A percentile compares a stretch with the other conserved stretches of the same genome.
Conservation (phyloP, 2,797 vertebrate genomes). For the Passerculus sandwichensis region DNA sequence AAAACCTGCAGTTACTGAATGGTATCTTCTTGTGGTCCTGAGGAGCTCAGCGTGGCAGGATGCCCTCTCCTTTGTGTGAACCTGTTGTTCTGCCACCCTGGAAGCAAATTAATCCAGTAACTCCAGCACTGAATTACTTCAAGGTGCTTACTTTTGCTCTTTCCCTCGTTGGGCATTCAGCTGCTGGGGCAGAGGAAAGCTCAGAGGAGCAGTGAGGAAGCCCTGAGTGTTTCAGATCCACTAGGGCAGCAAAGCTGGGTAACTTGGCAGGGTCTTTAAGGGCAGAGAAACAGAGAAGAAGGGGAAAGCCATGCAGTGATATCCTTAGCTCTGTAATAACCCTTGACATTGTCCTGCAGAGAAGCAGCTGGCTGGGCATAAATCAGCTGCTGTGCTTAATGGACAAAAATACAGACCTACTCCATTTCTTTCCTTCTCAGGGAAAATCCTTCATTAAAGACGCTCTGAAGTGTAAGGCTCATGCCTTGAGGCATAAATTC, state of each 20-base stretch:
- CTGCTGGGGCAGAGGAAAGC: neutral
- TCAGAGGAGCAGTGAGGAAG: neutral
- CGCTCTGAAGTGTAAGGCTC: constrained; percentile 96
- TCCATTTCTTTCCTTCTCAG: constrained; percentile 75
- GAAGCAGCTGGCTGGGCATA: constrained; percentile 56
- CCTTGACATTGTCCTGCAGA: constrained; percentile 37
- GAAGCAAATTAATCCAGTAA: neutral
- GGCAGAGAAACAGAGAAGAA: neutral
- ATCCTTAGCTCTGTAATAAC: constrained; percentile 34
- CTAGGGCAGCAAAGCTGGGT: neutral
- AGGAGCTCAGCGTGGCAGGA: neutral
- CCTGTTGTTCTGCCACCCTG: neutral
- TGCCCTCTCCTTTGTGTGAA: neutral
- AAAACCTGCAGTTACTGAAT: neutral
- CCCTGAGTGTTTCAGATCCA: neutral
- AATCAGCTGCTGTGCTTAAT: constrained; percentile 57
- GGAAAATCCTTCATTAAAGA: constrained; percentile 99
- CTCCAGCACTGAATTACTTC: neutral
- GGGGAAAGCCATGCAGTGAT: neutral
- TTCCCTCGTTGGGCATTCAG: neutral
- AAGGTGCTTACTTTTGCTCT: neutral
- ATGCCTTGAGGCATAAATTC: constrained; percentile 94
- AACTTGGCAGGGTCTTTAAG: neutral
- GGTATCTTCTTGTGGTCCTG: neutral
- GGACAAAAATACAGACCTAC: constrained; percentile 50